These are phyloP conservation scores for Leptodirus hochenwartii DNA, from an alignment of 2,888 invertebrate species.

Conservation along the genomic window DNA sequence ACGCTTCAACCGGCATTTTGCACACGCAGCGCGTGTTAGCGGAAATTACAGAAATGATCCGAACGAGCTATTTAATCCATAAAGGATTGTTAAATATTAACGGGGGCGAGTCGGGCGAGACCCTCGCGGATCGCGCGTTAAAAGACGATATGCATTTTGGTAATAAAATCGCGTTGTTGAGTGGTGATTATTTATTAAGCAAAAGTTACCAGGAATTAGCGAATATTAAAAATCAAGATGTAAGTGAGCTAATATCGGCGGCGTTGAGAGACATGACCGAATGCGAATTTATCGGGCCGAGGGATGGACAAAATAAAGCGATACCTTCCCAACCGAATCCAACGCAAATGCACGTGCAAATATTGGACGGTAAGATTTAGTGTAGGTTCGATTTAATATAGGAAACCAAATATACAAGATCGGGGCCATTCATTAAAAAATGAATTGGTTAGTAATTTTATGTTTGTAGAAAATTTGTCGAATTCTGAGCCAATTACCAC, in stretches of 20 bases:
- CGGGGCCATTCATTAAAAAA: slow-evolving; percentile 1
- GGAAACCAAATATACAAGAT: too few species aligned
- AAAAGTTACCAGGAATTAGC: slow-evolving; percentile 77
- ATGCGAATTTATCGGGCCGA: slow-evolving; percentile 68
- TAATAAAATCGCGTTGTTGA: slow-evolving; percentile 81
- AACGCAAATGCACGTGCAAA: not conserved
- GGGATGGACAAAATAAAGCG: slow-evolving; percentile 68
- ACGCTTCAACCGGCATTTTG: slow-evolving; percentile 58
- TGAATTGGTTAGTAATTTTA: not conserved
- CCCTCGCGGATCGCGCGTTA: slow-evolving; percentile 13
- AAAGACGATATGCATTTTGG: slow-evolving; percentile 69
- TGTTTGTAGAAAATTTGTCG: slow-evolving; percentile 12
- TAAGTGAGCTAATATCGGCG: slow-evolving; percentile 73
- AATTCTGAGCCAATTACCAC: slow-evolving; percentile 17
- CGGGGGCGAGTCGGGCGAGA: slow-evolving; percentile 28
- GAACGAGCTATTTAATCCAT: slow-evolving; percentile 79
- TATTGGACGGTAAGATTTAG: not conserved
- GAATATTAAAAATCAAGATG: slow-evolving; percentile 52
- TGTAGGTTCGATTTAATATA: too few species aligned
- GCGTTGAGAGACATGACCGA: slow-evolving; percentile 75
- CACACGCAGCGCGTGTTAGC: slow-evolving; percentile 76
- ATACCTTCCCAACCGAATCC: slow-evolving; percentile 58
- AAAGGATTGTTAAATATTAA: slow-evolving; percentile 59
- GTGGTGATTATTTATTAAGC: slow-evolving; percentile 78
- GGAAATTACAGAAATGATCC: slow-evolving; percentile 90